Base-by-base conservation (phyloP, 2,113 vertebrate species). In the Oenanthe melanoleuca region DNA sequence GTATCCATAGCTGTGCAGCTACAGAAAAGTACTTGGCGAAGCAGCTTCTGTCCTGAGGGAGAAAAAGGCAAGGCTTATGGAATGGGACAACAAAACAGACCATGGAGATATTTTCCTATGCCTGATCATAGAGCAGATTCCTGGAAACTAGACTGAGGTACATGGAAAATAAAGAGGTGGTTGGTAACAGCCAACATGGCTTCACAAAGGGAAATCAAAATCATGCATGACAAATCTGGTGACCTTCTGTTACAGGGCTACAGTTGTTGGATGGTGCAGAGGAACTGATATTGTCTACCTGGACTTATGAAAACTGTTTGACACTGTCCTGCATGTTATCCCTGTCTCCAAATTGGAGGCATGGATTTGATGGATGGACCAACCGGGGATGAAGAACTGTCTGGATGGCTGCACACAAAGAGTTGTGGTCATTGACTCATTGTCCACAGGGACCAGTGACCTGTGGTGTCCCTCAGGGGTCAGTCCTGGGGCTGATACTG, bases 11-110 rank as follows among this genome's bases (percentile, higher is more conserved):
- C 56, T 79, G 40, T 5, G 11, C 4, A 5, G 80, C 34, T 85
- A 71, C 44, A 38, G 59, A 64, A 90, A 83, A 73, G 23, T 57
- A 80, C 77, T 92, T 90, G 82, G 65, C 17, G 2, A 93, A 93
- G 72, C 21, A 86, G 50, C 47, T 78, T 78, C 63, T 70, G 47
- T 86, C 79, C 71, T 69, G 57, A 67, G 20, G 49, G 55, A 77
- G 24, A 73, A 34, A n/a, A 89, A 63, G 55, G 77, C 72, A 93
- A 91, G 44, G 45, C 67, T 82, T 1, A 2, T 31, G 44, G 61
- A 85, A 86, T 1, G 3, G 53, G 40, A 86, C n/a, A 75, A 55
- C 40, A 90, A 69, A 85, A 88, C 67, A 69, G 50, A 37, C 26
- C 19, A 16, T 14, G 29, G 47, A 86, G 59, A 70, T 64, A 28